These are phyloP conservation scores for Phymanthus crucifer DNA, from an alignment of 92 coral and sea anemone genomes.

Conservation along the genomic window DNA sequence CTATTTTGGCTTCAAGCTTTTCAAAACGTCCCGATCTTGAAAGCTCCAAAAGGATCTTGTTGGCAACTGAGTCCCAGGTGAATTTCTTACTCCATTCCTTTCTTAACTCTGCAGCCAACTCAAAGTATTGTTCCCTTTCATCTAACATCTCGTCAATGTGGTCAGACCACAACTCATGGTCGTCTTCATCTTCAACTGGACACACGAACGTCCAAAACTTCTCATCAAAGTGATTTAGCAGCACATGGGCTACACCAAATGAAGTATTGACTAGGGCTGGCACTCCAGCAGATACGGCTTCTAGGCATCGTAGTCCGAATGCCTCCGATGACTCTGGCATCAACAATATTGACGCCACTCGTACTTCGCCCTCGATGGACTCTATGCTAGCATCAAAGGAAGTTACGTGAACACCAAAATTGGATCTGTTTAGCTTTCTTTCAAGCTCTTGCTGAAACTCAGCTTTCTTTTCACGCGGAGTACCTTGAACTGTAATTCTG, in stretches of 20 bases:
- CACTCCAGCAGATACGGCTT: conserved; percentile 54
- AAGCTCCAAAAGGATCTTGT: conserved; percentile 23
- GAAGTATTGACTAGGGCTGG: conserved; percentile 44
- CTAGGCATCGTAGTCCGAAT: conserved; percentile 53
- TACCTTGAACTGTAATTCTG: conserved; percentile 47
- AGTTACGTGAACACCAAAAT: conserved; percentile 39
- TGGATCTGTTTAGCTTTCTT: neutral
- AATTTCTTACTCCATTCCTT: conserved; percentile 49
- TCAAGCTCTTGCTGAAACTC: conserved; percentile 22
- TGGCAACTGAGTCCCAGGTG: conserved; percentile 51
- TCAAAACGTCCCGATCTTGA: conserved; percentile 30
- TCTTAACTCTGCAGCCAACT: conserved; percentile 36
- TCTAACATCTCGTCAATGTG: conserved; percentile 48
- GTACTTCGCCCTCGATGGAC: conserved; percentile 49
- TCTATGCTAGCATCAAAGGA: conserved; percentile 46
- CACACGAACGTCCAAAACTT: conserved; percentile 31
- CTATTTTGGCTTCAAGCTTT: neutral
- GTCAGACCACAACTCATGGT: conserved; percentile 51
- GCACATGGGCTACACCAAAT: conserved; percentile 38
- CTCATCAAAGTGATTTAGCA: conserved; percentile 31
- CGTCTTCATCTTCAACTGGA: conserved; percentile 24
- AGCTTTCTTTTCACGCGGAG: conserved; percentile 22
- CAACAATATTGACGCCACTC: conserved; percentile 53
- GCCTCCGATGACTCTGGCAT: conserved; percentile 45
- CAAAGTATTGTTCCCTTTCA: conserved; percentile 41